Percentiles rank a stretch among this genome's conserved stretches.
Evolutionary conservation across 2,888 invertebrate genomes (phyloP).

Genomic region (Drosophila recens): DNA sequence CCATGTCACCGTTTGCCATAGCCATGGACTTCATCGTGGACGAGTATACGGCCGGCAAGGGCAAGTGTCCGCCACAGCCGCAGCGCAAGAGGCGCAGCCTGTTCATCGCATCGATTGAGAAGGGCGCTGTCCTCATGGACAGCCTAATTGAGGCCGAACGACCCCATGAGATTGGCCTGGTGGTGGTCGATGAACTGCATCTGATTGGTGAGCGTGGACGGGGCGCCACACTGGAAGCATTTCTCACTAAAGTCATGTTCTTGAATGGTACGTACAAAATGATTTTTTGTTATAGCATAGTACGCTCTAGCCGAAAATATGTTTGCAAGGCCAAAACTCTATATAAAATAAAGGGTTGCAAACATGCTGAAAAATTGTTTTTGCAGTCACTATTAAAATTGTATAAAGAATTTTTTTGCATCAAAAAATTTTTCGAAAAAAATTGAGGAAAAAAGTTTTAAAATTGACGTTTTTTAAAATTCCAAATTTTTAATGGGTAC

Average conservation of each 20-base stretch:
- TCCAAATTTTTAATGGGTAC: no score
- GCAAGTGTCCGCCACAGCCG: constrained; percentile 93
- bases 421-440: no score
- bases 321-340: no score
- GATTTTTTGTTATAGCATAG: no score
- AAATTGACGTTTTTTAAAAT: no score
- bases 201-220: constrained; percentile 95
- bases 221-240: constrained; percentile 93
- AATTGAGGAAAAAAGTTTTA: no score
- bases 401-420: no score
- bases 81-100: constrained; percentile 91
- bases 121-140: constrained; percentile 93
- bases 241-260: constrained; percentile 92
- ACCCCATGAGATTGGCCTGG: constrained; percentile 91
- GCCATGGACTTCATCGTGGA: constrained; percentile 95
- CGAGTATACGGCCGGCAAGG: constrained; percentile 97
- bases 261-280: constrained; percentile 88
- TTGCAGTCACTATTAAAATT: no score
- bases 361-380: no score
- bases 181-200: constrained; percentile 96
- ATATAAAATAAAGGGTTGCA: no score
- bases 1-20: constrained; percentile 93
- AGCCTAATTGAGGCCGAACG: constrained; percentile 92
- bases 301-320: no score
- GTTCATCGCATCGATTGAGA: constrained; percentile 97